A percentile compares a stretch with the other conserved stretches of the same genome.
phyloP scores from a whole-genome alignment of 2,113 vertebrate species.

The Hyperopisus bebe region DNA sequence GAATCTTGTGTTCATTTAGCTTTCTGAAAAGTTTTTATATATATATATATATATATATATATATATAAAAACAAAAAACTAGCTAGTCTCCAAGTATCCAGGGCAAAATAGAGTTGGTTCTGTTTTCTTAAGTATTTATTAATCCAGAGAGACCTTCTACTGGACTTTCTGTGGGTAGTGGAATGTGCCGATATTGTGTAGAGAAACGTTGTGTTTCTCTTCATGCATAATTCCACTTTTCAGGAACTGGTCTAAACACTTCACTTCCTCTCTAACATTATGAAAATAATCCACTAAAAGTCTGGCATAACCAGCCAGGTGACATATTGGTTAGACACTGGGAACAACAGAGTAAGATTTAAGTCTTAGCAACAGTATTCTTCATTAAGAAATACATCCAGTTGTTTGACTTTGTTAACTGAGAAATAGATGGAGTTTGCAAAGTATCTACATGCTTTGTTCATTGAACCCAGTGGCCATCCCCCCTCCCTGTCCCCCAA shows the following conservation, averaged over 20 bases:
- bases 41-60: not conserved
- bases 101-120: not conserved
- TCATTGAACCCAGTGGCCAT: not conserved
- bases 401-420: not conserved
- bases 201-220: not conserved
- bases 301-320: not conserved
- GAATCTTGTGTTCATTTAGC: not conserved
- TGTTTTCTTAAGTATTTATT: not conserved
- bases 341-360: not conserved
- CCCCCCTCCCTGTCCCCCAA: not conserved
- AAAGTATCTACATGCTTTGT: not conserved
- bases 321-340: not conserved
- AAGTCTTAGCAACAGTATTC: not conserved
- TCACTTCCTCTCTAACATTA: not conserved
- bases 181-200: not conserved
- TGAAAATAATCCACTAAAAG: not conserved
- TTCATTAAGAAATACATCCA: not conserved
- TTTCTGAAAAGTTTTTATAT: not conserved
- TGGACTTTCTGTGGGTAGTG: not conserved
- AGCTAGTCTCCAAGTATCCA: not conserved
- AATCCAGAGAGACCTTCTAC: not conserved
- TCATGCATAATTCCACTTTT: not conserved
- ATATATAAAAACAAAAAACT: not conserved
- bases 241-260: not conserved
- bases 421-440: not conserved